Base-by-base conservation (phyloP, 1,140 invertebrate species). In the Drosophila pseudoananassae region DNA sequence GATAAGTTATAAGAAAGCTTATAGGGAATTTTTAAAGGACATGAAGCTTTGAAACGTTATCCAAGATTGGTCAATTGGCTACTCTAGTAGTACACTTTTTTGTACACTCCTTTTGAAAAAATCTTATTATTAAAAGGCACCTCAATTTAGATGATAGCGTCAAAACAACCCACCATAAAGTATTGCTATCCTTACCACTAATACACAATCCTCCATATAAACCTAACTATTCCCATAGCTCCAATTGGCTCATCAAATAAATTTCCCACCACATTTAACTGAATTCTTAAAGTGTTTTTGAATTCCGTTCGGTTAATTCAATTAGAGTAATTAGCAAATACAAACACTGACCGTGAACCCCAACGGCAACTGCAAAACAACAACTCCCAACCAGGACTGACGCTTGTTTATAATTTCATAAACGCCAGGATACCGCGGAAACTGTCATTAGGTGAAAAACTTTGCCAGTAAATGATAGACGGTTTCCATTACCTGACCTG, bases 281-380 rank as follows among this genome's bases (percentile, higher is more conserved):
- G 4, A n/a, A 7, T 20, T 3, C 31, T 66, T 68, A 65, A 69
- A 46, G 46, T 17, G 40, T 69, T 68, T 55, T 20, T 40, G 29
- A 40, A 47, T 68, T 38, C 31, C 23, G 27, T 17, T 29, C 29
- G 40, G 31, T 20, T 38, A 20, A 47, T 68, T 69, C 83, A 78
- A 88, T 87, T 87, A 78, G 80, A 61, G 65, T 81, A 85, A 85
- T 85, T 80, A 85, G 55, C 54, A 49, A 25, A 31, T 57, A 14
- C 66, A 9, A 59, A 73, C 49, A 31, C 20, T 43, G 20, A 55
- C 71, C 70, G 3, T 68, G 65, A 68, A 51, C 49, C 10, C 36
- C 36, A 38, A 23, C 55, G 50, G 60, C 36, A 33, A 29, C 55
- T 57, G 58, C 17, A 15, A 54, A 33, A 63, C 17, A 54, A 29